Evolutionary conservation across 2,113 vertebrate species (phyloP).

Genomic region (Proteles cristata): DNA sequence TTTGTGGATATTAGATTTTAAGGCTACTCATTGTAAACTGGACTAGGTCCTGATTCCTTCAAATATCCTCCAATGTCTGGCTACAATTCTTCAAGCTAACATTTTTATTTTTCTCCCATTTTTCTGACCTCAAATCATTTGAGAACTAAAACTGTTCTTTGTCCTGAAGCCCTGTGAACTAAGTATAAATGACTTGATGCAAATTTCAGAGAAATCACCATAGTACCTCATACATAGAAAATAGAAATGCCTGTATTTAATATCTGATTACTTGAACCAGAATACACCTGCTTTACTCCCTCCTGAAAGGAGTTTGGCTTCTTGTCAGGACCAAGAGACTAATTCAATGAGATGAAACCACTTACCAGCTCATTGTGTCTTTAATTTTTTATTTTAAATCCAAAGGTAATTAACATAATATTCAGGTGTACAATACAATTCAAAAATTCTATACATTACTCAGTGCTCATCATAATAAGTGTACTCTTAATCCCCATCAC

Average conservation of each 20-base stretch:
- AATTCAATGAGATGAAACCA: background rate
- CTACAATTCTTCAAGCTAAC: background rate
- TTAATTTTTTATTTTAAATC: background rate
- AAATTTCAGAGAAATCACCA: background rate
- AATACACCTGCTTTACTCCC: background rate
- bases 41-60: background rate
- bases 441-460: background rate
- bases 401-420: background rate
- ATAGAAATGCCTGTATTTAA: background rate
- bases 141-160: background rate
- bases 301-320: background rate
- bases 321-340: background rate
- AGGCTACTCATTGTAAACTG: background rate
- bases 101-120: background rate
- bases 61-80: background rate
- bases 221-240: background rate
- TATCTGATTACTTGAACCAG: background rate
- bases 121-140: background rate
- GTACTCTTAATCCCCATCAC: background rate
- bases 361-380: background rate
- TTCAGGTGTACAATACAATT: background rate
- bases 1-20: background rate
- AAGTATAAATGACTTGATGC: background rate
- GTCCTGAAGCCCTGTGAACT: background rate
- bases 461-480: background rate